Evolutionary conservation across 2,888 invertebrate species (phyloP).

Genomic region (Sminthurinus aureus): DNA sequence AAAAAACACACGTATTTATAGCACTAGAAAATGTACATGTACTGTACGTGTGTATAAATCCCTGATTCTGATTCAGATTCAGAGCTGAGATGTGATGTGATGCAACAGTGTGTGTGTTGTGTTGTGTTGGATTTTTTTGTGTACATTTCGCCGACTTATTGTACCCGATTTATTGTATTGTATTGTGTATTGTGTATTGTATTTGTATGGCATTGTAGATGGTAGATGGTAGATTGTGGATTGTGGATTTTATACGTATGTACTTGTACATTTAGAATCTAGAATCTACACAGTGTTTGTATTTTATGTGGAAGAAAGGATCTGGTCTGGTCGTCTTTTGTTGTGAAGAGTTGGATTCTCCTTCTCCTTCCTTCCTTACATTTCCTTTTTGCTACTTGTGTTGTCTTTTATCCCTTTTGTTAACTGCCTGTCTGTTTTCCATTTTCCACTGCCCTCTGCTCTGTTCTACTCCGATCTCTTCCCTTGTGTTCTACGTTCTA

Average conservation of each 20-base stretch:
- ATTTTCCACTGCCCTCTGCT: no score
- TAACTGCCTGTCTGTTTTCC: no score
- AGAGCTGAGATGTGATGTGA: neutral
- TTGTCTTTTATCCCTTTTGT: conserved; percentile 43
- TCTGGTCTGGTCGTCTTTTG: conserved; percentile 21
- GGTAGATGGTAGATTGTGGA: neutral
- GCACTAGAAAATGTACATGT: no score
- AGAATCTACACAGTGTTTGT: no score
- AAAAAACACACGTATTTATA: neutral
- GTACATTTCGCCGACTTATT: conserved; percentile 44
- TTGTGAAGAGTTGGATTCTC: conserved; percentile 36
- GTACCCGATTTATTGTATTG: neutral
- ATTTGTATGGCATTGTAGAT: no score
- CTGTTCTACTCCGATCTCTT: no score
- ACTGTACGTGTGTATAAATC: neutral
- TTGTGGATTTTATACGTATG: neutral
- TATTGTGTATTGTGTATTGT: no score
- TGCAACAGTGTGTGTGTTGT: conserved; percentile 2
- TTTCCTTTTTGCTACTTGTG: conserved; percentile 41
- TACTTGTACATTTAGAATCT: no score
- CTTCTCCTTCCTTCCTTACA: neutral
- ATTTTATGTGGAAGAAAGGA: neutral
- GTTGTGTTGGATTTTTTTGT: conserved; percentile 6
- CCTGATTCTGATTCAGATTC: no score
- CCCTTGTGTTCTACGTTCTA: neutral